phyloP scores from a whole-genome alignment of 2,888 invertebrate species.

The Noctua janthe region DNA sequence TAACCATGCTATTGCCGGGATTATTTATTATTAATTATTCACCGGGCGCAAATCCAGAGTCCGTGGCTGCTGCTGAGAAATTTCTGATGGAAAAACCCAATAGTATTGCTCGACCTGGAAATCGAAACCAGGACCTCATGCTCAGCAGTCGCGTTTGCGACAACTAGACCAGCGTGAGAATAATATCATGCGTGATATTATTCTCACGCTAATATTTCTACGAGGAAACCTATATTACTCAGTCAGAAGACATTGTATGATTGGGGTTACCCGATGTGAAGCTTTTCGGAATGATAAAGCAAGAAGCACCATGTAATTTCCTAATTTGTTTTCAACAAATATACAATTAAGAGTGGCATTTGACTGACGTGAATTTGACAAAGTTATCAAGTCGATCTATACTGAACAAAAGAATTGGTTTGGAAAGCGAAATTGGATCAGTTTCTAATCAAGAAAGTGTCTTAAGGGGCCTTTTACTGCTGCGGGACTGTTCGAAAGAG shows the following conservation, averaged over 20 bases:
- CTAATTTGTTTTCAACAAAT: neutral
- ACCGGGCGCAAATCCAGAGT: no score
- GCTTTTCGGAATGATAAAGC: neutral
- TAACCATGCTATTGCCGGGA: no score
- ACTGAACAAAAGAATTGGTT: constrained; percentile 18
- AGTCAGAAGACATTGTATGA: neutral
- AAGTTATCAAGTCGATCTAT: constrained; percentile 25
- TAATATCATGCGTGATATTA: neutral
- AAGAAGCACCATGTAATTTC: neutral
- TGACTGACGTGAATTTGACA: constrained; percentile 23
- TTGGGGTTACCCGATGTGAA: neutral
- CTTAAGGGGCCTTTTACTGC: neutral
- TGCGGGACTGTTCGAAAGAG: no score
- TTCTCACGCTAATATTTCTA: neutral
- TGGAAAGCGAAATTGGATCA: constrained; percentile 31
- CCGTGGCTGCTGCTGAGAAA: no score
- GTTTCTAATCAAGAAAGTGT: constrained; percentile 25
- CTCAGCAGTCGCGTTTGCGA: no score
- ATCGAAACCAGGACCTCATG: no score
- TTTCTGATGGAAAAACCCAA: no score
- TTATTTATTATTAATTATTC: no score
- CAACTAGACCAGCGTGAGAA: no score
- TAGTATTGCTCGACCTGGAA: no score
- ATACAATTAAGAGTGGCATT: constrained; percentile 3
- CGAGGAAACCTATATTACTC: neutral